Percentiles rank a stretch among this genome's conserved stretches.
Evolutionary conservation across 2,888 invertebrate species (phyloP).

Genomic region (Mactromeris polynyma): DNA sequence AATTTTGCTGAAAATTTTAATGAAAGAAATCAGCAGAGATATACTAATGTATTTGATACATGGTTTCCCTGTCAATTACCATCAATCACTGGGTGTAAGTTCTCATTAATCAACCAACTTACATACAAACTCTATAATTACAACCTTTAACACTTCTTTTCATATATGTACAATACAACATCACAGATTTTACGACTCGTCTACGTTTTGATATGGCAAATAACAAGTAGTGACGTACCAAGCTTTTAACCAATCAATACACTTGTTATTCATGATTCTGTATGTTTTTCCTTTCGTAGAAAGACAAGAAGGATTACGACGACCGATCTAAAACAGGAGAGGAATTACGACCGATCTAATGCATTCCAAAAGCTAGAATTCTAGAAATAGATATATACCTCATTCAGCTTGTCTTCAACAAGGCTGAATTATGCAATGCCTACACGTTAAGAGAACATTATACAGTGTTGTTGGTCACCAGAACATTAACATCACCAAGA

Average conservation of each 20-base stretch:
- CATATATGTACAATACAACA: not conserved
- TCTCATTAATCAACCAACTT: no score
- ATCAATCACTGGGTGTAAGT: no score
- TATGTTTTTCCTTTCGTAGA: not conserved
- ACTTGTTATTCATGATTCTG: conserved; percentile 10
- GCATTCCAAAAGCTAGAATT: not conserved
- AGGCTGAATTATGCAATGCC: not conserved
- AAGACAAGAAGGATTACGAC: not conserved
- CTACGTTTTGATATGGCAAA: not conserved
- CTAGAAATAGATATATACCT: not conserved
- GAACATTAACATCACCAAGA: not conserved
- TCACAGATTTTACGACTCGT: not conserved
- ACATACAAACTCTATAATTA: not conserved
- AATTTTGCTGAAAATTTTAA: no score
- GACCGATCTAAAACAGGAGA: not conserved
- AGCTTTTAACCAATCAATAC: conserved; percentile 5
- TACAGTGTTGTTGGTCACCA: no score
- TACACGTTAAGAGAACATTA: not conserved
- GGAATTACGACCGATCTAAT: not conserved
- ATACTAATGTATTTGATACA: no score
- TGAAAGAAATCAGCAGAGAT: no score
- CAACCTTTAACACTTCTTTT: not conserved
- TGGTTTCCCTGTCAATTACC: no score
- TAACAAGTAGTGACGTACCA: not conserved
- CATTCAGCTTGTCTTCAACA: not conserved